Evolutionary conservation across 1,140 invertebrate species (phyloP).

Genomic region (Atopsyche davidsoni): DNA sequence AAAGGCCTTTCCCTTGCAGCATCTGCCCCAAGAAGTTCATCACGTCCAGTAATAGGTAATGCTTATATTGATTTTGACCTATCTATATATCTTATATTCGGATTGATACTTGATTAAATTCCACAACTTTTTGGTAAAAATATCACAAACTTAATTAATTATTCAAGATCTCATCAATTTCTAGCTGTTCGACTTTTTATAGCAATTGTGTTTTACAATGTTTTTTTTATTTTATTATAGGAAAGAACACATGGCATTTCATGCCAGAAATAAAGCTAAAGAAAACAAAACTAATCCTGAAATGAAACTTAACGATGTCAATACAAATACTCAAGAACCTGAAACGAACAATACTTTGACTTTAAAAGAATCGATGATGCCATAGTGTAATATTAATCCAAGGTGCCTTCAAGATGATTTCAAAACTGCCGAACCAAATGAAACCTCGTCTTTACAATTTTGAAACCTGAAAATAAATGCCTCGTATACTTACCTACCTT

Average conservation of each 20-base stretch:
- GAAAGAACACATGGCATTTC: conserved; percentile 8
- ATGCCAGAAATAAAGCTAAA: conserved; percentile 3
- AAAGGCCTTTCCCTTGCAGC: conserved; percentile 22
- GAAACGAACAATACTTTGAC: too few species aligned
- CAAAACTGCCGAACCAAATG: too few species aligned
- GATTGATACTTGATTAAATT: not conserved
- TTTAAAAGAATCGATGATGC: too few species aligned
- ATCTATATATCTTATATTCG: not conserved
- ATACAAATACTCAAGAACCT: too few species aligned
- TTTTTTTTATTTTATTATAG: not conserved
- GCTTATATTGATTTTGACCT: not conserved
- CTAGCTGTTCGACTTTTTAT: not conserved
- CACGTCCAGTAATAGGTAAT: conserved; percentile 27
- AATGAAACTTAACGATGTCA: too few species aligned
- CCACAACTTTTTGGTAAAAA: not conserved
- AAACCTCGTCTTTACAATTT: too few species aligned
- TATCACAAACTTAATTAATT: not conserved
- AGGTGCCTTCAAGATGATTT: too few species aligned
- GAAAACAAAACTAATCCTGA: too few species aligned
- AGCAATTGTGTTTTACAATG: not conserved
- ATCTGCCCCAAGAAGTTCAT: conserved; percentile 24
- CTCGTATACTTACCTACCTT: too few species aligned
- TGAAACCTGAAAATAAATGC: too few species aligned
- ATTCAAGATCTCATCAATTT: not conserved
- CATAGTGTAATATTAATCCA: too few species aligned